Evolutionary conservation across 2,888 invertebrate species (phyloP).

Genomic region (Eupeodes luniger): DNA sequence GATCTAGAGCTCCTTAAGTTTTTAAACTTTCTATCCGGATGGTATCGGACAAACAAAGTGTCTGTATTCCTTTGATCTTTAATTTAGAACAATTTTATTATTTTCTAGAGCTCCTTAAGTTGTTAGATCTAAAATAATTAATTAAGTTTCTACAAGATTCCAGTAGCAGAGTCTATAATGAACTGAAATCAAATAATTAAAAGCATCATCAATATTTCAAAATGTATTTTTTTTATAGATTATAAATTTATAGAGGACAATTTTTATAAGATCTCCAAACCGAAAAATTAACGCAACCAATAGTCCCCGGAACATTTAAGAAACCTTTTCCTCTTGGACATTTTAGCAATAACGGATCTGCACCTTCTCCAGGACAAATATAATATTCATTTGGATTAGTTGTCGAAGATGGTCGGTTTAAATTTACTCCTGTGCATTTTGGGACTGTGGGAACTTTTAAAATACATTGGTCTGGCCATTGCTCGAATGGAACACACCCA

Average conservation of each 20-base stretch:
- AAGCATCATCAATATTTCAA: not conserved
- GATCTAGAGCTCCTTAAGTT: too few relatives aligned
- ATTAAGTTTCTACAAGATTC: too few relatives aligned
- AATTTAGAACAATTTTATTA: too few relatives aligned
- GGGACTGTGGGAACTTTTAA: constrained; percentile 10
- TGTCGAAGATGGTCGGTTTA: constrained; percentile 72
- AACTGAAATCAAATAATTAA: too few relatives aligned
- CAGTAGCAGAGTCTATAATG: too few relatives aligned
- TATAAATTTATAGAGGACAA: constrained; percentile 8
- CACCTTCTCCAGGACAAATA: constrained; percentile 67
- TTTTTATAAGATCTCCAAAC: constrained; percentile 65
- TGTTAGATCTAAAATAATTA: too few relatives aligned
- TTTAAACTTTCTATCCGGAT: too few relatives aligned
- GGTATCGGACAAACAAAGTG: too few relatives aligned
- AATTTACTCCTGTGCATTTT: constrained; percentile 66
- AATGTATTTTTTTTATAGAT: not conserved
- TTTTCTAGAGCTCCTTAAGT: too few relatives aligned
- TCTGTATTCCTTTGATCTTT: too few relatives aligned
- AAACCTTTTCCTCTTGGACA: constrained; percentile 76
- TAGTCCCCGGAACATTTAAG: constrained; percentile 53
- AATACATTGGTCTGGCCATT: constrained; percentile 72
- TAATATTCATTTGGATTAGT: constrained; percentile 76
- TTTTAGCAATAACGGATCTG: constrained; percentile 49
- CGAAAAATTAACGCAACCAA: constrained; percentile 78
- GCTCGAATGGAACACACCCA: constrained; percentile 55